A percentile compares a stretch with the other conserved stretches of the same genome.
Conservation (phyloP, 2,113 vertebrate species). For the Pongo abelii region DNA sequence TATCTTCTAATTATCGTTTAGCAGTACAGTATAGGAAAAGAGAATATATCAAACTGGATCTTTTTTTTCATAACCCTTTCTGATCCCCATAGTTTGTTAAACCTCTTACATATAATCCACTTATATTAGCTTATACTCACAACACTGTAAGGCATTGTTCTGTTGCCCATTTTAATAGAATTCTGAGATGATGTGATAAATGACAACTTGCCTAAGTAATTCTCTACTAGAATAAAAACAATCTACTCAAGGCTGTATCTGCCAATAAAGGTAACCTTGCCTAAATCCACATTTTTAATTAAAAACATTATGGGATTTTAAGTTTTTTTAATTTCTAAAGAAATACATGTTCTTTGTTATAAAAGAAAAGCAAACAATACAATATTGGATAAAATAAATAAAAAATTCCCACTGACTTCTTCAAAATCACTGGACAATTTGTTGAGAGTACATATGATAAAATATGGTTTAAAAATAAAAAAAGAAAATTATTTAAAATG, state of each 20-base stretch:
- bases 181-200: constrained; percentile 55
- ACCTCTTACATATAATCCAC: constrained; percentile 63
- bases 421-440: background rate
- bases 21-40: background rate
- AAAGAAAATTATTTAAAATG: background rate
- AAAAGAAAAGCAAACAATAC: background rate
- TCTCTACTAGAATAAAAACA: constrained; percentile 40
- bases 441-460: background rate
- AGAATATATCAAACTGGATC: background rate
- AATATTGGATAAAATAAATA: background rate
- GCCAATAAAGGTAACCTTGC: constrained; percentile 33
- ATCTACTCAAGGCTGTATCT: background rate
- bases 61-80: background rate
- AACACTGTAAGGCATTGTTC: constrained; percentile 41
- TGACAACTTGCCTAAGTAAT: constrained; percentile 41
- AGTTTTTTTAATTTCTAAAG: background rate
- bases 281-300: constrained; percentile 40
- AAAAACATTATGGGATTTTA: background rate
- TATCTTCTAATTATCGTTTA: constrained; percentile 35
- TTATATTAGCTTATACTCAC: constrained; percentile 57
- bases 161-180: constrained; percentile 55
- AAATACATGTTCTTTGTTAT: background rate
- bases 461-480: background rate
- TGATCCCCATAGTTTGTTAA: constrained; percentile 50
- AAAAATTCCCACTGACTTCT: background rate